Conservation (phyloP, 1,140 invertebrate genomes). For the Armadillidium nasatum region DNA sequence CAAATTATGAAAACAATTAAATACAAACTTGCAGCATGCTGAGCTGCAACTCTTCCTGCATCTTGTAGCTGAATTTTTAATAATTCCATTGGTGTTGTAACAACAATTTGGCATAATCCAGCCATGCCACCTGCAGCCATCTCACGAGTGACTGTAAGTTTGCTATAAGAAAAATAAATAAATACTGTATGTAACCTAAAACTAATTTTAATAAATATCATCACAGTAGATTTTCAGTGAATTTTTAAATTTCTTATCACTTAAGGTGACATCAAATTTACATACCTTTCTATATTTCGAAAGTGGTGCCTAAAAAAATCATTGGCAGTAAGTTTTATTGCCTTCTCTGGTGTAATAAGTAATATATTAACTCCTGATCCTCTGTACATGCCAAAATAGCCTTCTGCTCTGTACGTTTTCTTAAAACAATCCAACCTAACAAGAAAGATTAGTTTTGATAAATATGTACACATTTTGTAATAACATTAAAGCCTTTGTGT, state of each 20-base stretch:
- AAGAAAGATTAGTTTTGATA: too few relatives aligned
- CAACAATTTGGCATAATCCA: slow-evolving; percentile 93
- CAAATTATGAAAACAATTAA: too few relatives aligned
- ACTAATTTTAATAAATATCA: background rate
- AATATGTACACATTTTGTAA: too few relatives aligned
- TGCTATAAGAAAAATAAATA: slow-evolving; percentile 46
- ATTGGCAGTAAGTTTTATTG: slow-evolving; percentile 97
- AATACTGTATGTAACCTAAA: background rate
- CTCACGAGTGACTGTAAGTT: slow-evolving; percentile 70
- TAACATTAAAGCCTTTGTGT: too few relatives aligned
- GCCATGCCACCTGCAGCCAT: slow-evolving; percentile 90
- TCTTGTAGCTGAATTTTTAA: slow-evolving; percentile 99
- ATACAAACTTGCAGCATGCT: slow-evolving; percentile 55
- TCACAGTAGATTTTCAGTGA: background rate
- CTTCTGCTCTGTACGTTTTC: slow-evolving; percentile 86
- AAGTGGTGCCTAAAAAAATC: slow-evolving; percentile 91
- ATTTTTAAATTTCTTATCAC: too few relatives aligned
- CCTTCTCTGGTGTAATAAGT: slow-evolving; percentile 97
- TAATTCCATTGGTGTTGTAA: slow-evolving; percentile 99
- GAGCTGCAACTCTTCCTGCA: slow-evolving; percentile 77
- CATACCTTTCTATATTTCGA: slow-evolving; percentile 57
- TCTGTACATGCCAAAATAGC: slow-evolving; percentile 96
- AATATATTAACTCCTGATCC: slow-evolving; percentile 83
- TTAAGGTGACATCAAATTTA: slow-evolving; percentile 30
- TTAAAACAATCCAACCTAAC: slow-evolving; percentile 87